Evolutionary conservation across 2,797 vertebrate genomes (phyloP), one percentile per base, ranked within the genome.

Genomic region (Heteromormyrus szaboi): DNA sequence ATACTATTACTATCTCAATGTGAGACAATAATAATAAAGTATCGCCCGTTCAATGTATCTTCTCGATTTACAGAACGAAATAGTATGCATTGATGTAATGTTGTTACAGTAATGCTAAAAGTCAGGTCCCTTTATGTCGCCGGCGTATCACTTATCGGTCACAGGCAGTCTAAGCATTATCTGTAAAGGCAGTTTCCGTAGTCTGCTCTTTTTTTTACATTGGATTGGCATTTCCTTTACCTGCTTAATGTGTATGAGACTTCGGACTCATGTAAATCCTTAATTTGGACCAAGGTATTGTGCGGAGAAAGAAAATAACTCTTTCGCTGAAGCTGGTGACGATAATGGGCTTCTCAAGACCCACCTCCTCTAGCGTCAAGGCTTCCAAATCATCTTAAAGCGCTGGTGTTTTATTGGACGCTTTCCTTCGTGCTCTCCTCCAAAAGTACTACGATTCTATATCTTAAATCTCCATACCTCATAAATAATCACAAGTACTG

Each of bases 231-330:
- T 46, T 41, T 79, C 59, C 37, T 91, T 90, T 91, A 96, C 95
- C 95, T 96, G 92, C 53, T 91, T 88, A 90, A 81, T 87, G 91
- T 89, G 91, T 90, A 90, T 90, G 92, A 90, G 90, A 93, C 92
- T 91, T 92, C 89, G 91, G 92, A 91, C 93, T 91, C 94, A 95
- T 89, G 68, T 65, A 89, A 89, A 90, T 87, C 88, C 85, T 79
- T 85, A 62, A 56, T 83, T 86, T 90, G 83, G 91, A 87, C 44
- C 89, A 89, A 89, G 91, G 91, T 59, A 86, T 92, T 54, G 88
- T 93, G 92, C 92, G 93, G 41, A 46, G 91, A 88, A 88, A 92
- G 90, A 91, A 89, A 92, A 90, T 89, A 94, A 92, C 56, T 88
- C 33, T 79, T 44, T 72, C 51, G 86, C 83, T 51, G 87, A 88